Evolutionary conservation across 2,888 invertebrate species (phyloP).

Genomic region (Rhopalosiphum nymphaeae): DNA sequence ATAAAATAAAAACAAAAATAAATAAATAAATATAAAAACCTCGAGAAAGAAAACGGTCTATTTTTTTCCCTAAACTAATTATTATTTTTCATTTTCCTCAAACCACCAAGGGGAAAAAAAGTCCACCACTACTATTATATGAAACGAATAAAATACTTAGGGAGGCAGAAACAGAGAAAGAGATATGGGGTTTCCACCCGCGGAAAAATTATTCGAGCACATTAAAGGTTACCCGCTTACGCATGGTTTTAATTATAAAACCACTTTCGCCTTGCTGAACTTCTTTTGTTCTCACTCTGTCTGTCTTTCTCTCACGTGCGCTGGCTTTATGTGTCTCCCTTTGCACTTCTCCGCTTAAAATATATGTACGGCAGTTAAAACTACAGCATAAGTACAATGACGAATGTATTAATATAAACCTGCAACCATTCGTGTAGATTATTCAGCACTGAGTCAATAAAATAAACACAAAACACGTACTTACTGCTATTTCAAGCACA

Average conservation of each 20-base stretch:
- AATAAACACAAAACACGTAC: not conserved
- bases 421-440: not conserved
- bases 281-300: slow-evolving; percentile 36
- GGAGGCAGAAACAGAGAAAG: slow-evolving; percentile 31
- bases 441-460: not conserved
- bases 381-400: not conserved
- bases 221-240: slow-evolving; percentile 63
- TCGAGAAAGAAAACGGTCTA: slow-evolving; percentile 15
- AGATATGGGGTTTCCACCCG: slow-evolving; percentile 53
- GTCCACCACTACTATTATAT: slow-evolving; percentile 41
- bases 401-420: slow-evolving; percentile 5
- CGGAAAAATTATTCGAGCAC: slow-evolving; percentile 64
- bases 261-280: slow-evolving; percentile 59
- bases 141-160: slow-evolving; percentile 63
- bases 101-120: slow-evolving; percentile 46
- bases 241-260: slow-evolving; percentile 64
- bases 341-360: not conserved
- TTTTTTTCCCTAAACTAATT: slow-evolving; percentile 59
- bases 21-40: slow-evolving; percentile 25
- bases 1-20: not conserved
- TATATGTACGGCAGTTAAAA: not conserved
- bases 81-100: slow-evolving; percentile 61
- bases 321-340: not conserved
- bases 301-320: slow-evolving; percentile 10
- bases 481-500: not conserved